Conservation (phyloP, 2,888 invertebrate genomes). For the Trichacis sp. region DNA sequence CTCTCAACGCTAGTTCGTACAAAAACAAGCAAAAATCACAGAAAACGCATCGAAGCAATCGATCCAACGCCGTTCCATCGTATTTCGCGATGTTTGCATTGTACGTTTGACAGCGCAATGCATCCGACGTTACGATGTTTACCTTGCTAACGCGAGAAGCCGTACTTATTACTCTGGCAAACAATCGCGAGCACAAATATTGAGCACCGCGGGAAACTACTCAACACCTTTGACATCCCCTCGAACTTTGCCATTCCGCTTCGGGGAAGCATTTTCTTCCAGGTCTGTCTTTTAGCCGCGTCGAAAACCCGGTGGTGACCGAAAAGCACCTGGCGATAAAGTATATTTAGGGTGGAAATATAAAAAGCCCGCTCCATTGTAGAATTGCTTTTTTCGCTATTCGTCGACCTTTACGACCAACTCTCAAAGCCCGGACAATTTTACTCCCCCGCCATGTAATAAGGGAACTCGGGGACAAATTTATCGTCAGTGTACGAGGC, state of each 20-base stretch:
- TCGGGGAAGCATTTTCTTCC: no score
- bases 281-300: no score
- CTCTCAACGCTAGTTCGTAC: no score
- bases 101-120: constrained; percentile 17
- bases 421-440: no score
- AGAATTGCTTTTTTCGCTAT: background rate
- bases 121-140: constrained; percentile 14
- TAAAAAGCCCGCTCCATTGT: background rate
- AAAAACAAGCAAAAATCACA: background rate
- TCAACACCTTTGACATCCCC: constrained; percentile 18
- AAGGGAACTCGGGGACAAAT: background rate
- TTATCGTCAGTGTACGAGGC: background rate
- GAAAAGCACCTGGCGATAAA: background rate
- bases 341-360: constrained; percentile 7
- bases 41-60: background rate
- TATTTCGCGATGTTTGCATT: constrained; percentile 7
- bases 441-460: background rate
- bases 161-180: constrained; percentile 31
- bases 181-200: constrained; percentile 30
- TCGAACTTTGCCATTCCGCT: constrained; percentile 12
- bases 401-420: background rate
- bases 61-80: background rate
- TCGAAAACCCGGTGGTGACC: constrained; percentile 20
- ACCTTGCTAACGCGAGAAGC: constrained; percentile 3
- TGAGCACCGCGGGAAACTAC: constrained; percentile 15